Base-by-base conservation (phyloP, 2,888 invertebrate genomes). In the Morpho helenor region DNA sequence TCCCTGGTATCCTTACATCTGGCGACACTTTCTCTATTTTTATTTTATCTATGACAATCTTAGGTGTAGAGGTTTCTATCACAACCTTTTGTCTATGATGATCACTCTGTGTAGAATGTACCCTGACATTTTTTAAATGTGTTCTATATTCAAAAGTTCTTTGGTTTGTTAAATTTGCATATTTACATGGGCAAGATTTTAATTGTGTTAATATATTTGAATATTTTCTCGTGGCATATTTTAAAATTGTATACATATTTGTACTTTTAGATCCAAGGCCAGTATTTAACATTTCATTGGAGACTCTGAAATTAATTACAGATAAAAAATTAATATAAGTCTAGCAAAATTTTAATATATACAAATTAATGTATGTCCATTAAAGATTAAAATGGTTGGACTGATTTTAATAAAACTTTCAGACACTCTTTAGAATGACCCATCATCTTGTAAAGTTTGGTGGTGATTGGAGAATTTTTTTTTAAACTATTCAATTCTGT, bases 11-110 rank as follows among this genome's bases (percentile, higher is more conserved):
- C 46, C 74, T 68, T 3, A 74, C 70, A 7, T 70, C 68, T 7
- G 75, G 72, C 62, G 78, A 68, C n/a, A 75, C 68, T 51, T 83
- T 79, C 0, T 74, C 75, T 46, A 73, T 62, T 6, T 68, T 67
- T 4, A 81, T 52, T 49, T 85, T 82, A 6, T 82, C 78, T 72
- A 86, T 72, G 1, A 84, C 78, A 60, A 82, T 79, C 66, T 87
- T 86, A 8, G 87, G 84, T 44, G 75, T 74, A 1, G 82, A 73
- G 0, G 87, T 85, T 62, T 89, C 86, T 65, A 89, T 80, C 0
- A 89, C 78, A 2, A 78, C 85, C 62, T 87, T 89, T 66, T 90
- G 89, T 72, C 87, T 79, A 72, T 82, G 85, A 54, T 83, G 85
- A 62, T 89, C 88, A 10, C 83, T 84, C 40, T 84, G 82, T 0